phyloP scores from a whole-genome alignment of 1,140 invertebrate species.

The Sarcophaga bullata region DNA sequence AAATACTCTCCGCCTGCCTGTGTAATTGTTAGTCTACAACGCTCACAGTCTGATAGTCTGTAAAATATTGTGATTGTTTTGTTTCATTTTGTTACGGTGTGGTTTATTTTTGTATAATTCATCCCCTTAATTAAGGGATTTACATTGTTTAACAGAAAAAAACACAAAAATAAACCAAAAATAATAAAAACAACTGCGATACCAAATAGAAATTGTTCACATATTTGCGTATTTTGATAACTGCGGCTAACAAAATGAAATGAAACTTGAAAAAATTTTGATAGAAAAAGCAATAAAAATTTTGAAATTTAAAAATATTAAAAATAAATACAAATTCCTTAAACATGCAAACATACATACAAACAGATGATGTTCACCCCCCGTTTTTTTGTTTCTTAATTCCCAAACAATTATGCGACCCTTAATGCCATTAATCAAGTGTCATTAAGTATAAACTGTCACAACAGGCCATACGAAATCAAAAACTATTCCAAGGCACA shows the following conservation, averaged over 20 bases:
- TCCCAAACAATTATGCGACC: neutral
- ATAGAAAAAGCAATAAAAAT: no score
- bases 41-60: neutral
- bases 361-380: neutral
- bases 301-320: no score
- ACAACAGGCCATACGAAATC: conserved; percentile 35
- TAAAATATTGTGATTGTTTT: conserved; percentile 26
- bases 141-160: conserved; percentile 30
- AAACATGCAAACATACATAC: neutral
- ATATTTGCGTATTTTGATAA: conserved; percentile 4
- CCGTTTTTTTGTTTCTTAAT: neutral
- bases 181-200: neutral
- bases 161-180: neutral
- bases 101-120: conserved; percentile 37
- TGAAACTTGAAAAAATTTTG: no score
- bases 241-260: no score
- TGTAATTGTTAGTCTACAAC: neutral
- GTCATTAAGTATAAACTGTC: conserved; percentile 36
- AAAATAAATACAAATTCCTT: no score
- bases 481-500: conserved; percentile 33
- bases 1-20: neutral
- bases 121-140: conserved; percentile 41
- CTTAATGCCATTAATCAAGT: conserved; percentile 33
- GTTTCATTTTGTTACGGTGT: conserved; percentile 36
- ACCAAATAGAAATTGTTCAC: neutral